Base-by-base conservation (phyloP, 2,888 invertebrate species). In the Phytoseiulus persimilis region DNA sequence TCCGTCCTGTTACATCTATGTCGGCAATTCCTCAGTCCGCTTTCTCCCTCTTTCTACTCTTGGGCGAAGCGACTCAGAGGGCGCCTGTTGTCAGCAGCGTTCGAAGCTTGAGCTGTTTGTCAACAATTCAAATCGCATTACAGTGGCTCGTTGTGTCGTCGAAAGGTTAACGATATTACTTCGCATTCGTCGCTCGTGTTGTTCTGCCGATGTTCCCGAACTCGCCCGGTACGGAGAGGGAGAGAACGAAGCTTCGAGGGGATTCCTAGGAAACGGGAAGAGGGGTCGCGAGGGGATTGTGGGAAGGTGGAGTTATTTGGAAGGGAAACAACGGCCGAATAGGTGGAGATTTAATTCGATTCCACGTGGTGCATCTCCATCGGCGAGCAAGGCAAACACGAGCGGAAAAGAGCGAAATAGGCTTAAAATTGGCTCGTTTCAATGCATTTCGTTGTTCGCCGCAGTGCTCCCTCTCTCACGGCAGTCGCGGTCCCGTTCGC, bases 261-360 rank as follows among this genome's bases (percentile, higher is more conserved):
- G 14, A 65, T 65, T 14, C 65, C 65, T 14, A 28, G 65, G 65
- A 65, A 23, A 23, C 65, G 18, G 28, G 28, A 18, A 2, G 28
- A 18, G 65, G 65, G 28, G 28, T 6, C 11, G 65, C 18, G 46
- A 65, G 65, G 65, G 65, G 9, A 28, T 28, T 3, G 46, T 14
- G 65, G 28, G 65, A 28, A 65, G 65, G 65, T 65, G 65, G 65
- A 65, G 65, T 65, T 65, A 14, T 65, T 14, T 65, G 65, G 28
- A 65, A n/a, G 65, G 28, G 65, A 65, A 65, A 65, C 65, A 65
- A 65, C 65, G 65, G 28, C 14, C 65, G 65, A 65, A 6, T 87
- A 33, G 87, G 87, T 87, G 87, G 87, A 87, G 87, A 87, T 87
- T 87, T 87, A 87, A 87, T 87, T 45, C 87, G 87, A 87, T 87